Conservation (phyloP, 2,797 vertebrate genomes). For the Lepilemur ruficaudatus region DNA sequence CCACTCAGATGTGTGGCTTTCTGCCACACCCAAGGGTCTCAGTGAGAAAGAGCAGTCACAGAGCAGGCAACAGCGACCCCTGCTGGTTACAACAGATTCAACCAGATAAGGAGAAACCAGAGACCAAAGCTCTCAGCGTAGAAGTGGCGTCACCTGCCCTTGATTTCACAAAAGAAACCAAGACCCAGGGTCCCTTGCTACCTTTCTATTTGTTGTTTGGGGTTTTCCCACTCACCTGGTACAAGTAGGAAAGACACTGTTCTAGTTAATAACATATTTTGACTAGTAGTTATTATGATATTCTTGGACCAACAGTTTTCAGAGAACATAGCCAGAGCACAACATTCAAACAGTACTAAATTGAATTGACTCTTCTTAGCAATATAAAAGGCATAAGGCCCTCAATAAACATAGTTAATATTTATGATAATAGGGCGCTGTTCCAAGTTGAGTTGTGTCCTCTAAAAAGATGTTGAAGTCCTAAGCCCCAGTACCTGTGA, state of each 20-base stretch:
- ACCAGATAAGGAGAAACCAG: background rate
- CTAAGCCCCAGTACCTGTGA: background rate
- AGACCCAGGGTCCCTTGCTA: background rate
- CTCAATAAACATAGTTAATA: background rate
- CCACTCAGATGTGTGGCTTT: background rate
- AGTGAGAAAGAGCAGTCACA: background rate
- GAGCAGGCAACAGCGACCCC: slow-evolving; percentile 58
- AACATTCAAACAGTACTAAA: background rate
- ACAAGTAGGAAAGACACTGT: background rate
- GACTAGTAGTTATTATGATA: background rate
- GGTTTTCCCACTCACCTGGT: background rate
- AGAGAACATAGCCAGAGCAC: background rate
- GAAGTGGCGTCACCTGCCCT: fast-evolving
- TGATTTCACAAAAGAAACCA: background rate
- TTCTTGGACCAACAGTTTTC: background rate
- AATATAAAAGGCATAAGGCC: background rate
- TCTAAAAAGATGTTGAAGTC: background rate
- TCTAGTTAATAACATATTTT: background rate
- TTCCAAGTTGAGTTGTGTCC: background rate
- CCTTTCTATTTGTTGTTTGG: background rate
- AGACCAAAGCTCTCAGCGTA: fast-evolving
- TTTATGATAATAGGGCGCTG: background rate
- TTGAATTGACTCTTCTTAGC: background rate
- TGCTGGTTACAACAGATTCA: slow-evolving; percentile 36
- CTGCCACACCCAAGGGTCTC: background rate